Percentiles rank a stretch among this genome's conserved stretches.
phyloP scores from a whole-genome alignment of 2,888 invertebrate species.

The Morpho deidamia region DNA sequence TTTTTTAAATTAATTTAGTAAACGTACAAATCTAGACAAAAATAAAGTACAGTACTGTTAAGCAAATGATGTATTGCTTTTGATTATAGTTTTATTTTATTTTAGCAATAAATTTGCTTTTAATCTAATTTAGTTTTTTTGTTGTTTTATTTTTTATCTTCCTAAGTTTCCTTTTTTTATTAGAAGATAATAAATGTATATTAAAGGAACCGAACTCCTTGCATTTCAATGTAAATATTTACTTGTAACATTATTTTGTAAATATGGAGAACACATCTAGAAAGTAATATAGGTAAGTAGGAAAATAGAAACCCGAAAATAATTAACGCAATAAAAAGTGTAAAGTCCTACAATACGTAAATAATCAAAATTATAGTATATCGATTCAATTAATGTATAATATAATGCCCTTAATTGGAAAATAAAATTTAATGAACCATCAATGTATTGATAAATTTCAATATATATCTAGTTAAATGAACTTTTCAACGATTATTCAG shows the following conservation, averaged over 20 bases:
- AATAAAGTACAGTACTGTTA: conserved; percentile 47
- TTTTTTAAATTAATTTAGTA: conserved; percentile 54
- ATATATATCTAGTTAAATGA: conserved; percentile 22
- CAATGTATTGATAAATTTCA: conserved; percentile 28
- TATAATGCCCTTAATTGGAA: conserved; percentile 44
- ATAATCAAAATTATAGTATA: conserved; percentile 62
- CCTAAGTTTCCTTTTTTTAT: conserved; percentile 38
- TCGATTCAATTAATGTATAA: conserved; percentile 49
- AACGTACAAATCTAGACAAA: conserved; percentile 69
- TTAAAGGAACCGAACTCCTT: conserved; percentile 77
- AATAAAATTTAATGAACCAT: conserved; percentile 18
- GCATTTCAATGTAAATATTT: conserved; percentile 70
- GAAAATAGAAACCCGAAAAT: conserved; percentile 42
- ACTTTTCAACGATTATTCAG: conserved; percentile 41
- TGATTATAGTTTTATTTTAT: conserved; percentile 75
- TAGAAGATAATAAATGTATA: conserved; percentile 53
- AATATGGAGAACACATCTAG: conserved; percentile 51
- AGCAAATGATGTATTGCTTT: conserved; percentile 68
- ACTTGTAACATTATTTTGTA: conserved; percentile 44
- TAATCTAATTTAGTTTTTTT: conserved; percentile 63
- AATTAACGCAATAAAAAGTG: conserved; percentile 37
- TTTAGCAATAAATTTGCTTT: conserved; percentile 78
- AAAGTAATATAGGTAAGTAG: conserved; percentile 45
- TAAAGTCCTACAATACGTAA: conserved; percentile 36
- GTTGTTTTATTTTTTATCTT: conserved; percentile 47